These are phyloP conservation scores for Lamellibrachia luymesi DNA, from an alignment of 1,140 invertebrate species.

Conservation along the genomic window DNA sequence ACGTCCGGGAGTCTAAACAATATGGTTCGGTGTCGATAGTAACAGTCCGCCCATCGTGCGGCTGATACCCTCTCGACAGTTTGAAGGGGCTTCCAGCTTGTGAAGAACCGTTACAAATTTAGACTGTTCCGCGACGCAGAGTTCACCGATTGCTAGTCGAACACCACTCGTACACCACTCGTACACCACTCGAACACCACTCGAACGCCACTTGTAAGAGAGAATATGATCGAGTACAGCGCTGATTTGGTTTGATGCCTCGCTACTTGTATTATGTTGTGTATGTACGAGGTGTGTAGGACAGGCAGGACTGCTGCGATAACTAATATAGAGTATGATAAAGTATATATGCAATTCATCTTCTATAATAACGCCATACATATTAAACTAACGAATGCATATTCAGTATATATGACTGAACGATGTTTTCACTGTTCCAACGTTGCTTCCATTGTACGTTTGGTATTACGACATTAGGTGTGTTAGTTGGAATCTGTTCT, in stretches of 20 bases:
- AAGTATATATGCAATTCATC: background rate
- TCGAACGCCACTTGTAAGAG: too few species aligned
- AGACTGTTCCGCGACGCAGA: background rate
- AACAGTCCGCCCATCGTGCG: background rate
- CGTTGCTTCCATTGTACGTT: too few species aligned
- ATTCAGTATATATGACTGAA: too few species aligned
- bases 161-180: background rate
- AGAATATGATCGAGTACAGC: background rate
- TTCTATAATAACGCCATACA: too few species aligned
- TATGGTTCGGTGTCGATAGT: background rate
- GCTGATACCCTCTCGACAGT: background rate
- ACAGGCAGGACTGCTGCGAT: too few species aligned
- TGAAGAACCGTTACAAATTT: background rate
- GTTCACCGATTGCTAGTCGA: background rate
- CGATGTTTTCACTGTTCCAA: too few species aligned
- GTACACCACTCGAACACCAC: background rate
- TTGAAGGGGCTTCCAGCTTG: background rate
- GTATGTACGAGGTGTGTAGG: background rate
- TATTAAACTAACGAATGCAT: too few species aligned
- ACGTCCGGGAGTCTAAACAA: background rate
- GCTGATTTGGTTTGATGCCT: background rate
- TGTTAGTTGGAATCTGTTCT: too few species aligned
- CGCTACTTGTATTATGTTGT: background rate
- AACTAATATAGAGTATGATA: background rate
- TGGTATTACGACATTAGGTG: too few species aligned